A percentile compares a stretch with the other conserved stretches of the same genome.
Conservation (phyloP, 2,113 vertebrate genomes). For the Apodemus sylvaticus region DNA sequence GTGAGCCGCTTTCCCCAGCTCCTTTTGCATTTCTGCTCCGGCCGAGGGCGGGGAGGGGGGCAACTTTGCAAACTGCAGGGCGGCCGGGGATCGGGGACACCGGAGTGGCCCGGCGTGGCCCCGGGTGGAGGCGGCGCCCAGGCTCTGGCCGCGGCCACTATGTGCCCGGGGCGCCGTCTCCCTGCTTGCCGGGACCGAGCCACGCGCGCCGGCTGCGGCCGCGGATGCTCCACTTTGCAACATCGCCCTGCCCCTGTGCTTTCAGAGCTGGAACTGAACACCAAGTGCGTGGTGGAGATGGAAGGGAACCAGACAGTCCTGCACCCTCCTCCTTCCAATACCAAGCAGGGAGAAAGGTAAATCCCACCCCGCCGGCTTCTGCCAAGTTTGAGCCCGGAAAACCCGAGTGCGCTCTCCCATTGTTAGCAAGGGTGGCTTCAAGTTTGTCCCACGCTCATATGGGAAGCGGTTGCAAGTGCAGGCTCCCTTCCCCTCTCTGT, state of each 20-base stretch:
- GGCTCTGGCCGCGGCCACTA: background rate
- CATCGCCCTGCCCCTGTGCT: slow-evolving; percentile 74
- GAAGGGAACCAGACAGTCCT: slow-evolving; percentile 98
- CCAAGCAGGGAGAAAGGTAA: slow-evolving; percentile 94
- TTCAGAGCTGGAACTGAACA: slow-evolving; percentile 97
- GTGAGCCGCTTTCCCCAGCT: slow-evolving; percentile 84
- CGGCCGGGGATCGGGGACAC: background rate
- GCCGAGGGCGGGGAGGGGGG: slow-evolving; percentile 44
- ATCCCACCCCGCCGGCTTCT: background rate
- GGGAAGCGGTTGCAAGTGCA: slow-evolving; percentile 65
- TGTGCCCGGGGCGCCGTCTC: background rate
- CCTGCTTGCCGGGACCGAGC: background rate
- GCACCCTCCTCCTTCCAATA: slow-evolving; percentile 92
- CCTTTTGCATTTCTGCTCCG: background rate
- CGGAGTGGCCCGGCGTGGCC: background rate
- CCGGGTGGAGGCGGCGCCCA: background rate
- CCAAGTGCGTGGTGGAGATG: slow-evolving; percentile 99
- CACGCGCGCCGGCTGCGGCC: slow-evolving; percentile 25
- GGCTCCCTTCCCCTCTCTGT: slow-evolving; percentile 55
- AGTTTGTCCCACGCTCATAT: slow-evolving; percentile 65
- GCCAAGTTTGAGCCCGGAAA: slow-evolving; percentile 57
- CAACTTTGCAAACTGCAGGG: slow-evolving; percentile 47
- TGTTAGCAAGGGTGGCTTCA: slow-evolving; percentile 60
- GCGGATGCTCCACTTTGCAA: slow-evolving; percentile 22
- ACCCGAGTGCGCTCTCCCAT: slow-evolving; percentile 40